Base-by-base conservation (phyloP, 2,113 vertebrate species). In the Hydrochoerus hydrochaeris region DNA sequence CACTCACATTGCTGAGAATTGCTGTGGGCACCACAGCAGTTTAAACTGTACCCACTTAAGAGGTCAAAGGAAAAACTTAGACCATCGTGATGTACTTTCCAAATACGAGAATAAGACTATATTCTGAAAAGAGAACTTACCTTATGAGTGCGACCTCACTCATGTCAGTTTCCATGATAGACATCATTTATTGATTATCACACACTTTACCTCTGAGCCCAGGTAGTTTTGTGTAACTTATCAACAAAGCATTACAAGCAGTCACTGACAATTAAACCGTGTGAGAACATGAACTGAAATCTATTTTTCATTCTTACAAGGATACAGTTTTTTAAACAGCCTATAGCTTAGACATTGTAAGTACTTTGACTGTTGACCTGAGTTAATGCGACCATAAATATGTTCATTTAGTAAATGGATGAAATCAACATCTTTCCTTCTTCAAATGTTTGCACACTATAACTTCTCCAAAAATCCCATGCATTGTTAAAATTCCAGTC, bases 51-150 rank as follows among this genome's bases (percentile, higher is more conserved):
- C 44, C 30, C 9, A 81, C 12, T 26, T 35, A 67, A 93, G n/a
- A 81, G 6, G 19, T 3, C 92, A 22, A 80, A 84, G 7, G 6
- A 20, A 94, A 57, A 75, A 30, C 57, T 14, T 52, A 60, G n/a
- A 60, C 0, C 5, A 35, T 84, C 14, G 80, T 93, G 57, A 77
- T 85, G 1, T 44, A 85, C 65, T 91, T 97, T 49, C 32, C 49
- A 82, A 95, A 95, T 49, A 84, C n/a, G 86, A 93, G 94, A 86
- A 54, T 57, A 95, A 73, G 54, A 71, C 38, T 60, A 12, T 41
- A 32, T 44, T 62, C 41, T 87, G 26, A 89, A 54, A 94, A 83
- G 35, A 60, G 57, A 63, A 71, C 0, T 35, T 84, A n/a, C 30
- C 26, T 81, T 60, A 35, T 7, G 22, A 58, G 41, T 44, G 30